Evolutionary conservation across 2,113 vertebrate genomes (phyloP), one percentile per base, ranked within the genome.

Genomic region (Leiothrix lutea): DNA sequence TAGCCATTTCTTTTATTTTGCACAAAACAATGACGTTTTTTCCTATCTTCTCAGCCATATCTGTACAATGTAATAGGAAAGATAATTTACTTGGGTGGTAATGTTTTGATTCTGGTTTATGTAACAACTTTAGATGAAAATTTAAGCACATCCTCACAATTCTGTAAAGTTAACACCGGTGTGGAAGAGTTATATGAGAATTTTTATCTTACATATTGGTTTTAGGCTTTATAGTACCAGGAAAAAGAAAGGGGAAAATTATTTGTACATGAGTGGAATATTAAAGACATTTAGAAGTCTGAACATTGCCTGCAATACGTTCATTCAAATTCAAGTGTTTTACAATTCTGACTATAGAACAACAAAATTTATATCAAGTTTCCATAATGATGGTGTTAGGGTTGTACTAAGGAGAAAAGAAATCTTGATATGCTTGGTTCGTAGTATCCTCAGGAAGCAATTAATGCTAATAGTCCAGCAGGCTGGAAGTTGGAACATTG

Each of bases 351-450:
- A 45, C 35, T 56, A 19, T 7, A 62, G 66, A 87, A 61, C 13
- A 92, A 79, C 40, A 82, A 84, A 84, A 89, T 95, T 85, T 75
- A 31, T 87, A 81, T 81, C 40, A 87, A 4, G 50, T 87, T 67
- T 51, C 53, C 35, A 56, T 70, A 81, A 66, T 53, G 80, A 67
- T 50, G 11, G 33, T 78, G 60, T 78, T 90, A 88, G 26, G 45
- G 29, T 58, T 80, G 28, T 75, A 73, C 20, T 65, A 86, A 85
- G 29, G 54, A 93, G 62, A 85, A 92, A 72, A 66, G 51, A 81
- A 79, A 91, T 86, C 40, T 93, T 86, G 78, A 74, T 81, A 50
- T 70, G 48, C 51, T 92, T 58, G 85, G 56, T 94, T 81, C 94
- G 80, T 45, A 57, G 28, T 67, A 65, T 79, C 89, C 65, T 74